Evolutionary conservation across 2,888 invertebrate genomes (phyloP).

Genomic region (Hylaea fasciaria): DNA sequence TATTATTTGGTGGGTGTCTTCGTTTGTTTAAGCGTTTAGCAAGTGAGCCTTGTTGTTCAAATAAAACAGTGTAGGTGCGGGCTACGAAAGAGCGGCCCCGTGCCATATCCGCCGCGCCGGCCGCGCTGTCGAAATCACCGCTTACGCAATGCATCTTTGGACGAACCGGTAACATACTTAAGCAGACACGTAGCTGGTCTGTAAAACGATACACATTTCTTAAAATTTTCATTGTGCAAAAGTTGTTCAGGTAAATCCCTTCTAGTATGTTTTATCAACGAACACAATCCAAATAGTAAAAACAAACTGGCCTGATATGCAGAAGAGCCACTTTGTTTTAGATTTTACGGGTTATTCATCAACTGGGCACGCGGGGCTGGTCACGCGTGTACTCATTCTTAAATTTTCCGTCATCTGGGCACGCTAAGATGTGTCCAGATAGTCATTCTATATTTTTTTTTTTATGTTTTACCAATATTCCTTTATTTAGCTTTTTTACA

Average conservation of each 20-base stretch:
- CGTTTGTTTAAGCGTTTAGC: constrained; percentile 74
- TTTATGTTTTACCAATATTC: no score
- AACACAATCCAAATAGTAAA: constrained; percentile 20
- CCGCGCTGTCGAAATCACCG: constrained; percentile 73
- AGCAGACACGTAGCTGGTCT: constrained; percentile 54
- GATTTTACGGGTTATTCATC: no score
- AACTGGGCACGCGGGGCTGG: no score
- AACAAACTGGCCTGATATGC: constrained; percentile 15
- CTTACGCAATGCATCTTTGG: constrained; percentile 75
- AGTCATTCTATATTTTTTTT: no score
- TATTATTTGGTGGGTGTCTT: constrained; percentile 58
- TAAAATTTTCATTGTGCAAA: constrained; percentile 45
- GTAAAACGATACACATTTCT: constrained; percentile 56
- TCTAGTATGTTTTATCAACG: constrained; percentile 26
- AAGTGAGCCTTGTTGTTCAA: constrained; percentile 69
- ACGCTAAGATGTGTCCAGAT: no score
- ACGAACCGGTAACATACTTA: constrained; percentile 68
- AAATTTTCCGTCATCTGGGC: no score
- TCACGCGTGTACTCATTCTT: no score
- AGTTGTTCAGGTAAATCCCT: constrained; percentile 37
- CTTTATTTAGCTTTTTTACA: no score
- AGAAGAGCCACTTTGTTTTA: constrained; percentile 4
- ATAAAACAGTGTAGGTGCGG: constrained; percentile 71
- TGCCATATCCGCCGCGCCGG: constrained; percentile 71
- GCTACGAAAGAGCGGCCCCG: constrained; percentile 78